phyloP scores from a whole-genome alignment of 2,113 vertebrate genomes.

The Acanthisitta chloris region DNA sequence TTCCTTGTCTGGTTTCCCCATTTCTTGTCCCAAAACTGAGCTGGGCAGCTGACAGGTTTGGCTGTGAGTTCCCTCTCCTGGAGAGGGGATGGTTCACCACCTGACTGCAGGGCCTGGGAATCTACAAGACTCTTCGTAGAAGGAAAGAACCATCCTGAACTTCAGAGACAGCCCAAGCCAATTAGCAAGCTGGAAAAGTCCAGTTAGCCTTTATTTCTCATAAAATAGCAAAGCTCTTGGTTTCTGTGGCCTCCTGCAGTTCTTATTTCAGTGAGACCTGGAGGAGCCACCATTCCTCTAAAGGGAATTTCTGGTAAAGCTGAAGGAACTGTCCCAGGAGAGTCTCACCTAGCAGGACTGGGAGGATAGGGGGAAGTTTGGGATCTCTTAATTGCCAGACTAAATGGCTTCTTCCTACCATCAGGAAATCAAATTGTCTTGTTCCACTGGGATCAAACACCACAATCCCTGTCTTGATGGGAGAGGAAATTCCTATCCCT shows the following conservation, averaged over 20 bases:
- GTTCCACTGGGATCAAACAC: background rate
- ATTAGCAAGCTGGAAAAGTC: background rate
- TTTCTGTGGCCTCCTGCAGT: background rate
- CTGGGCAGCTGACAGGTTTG: background rate
- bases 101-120: background rate
- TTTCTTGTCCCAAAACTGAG: background rate
- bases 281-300: background rate
- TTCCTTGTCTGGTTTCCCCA: background rate
- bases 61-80: fast-evolving
- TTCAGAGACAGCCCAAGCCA: background rate
- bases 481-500: background rate
- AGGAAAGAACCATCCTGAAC: background rate
- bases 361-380: background rate
- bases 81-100: background rate
- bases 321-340: background rate
- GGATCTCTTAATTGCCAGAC: background rate
- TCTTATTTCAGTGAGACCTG: background rate
- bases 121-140: background rate
- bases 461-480: background rate
- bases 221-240: background rate
- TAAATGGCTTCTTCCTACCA: background rate
- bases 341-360: background rate
- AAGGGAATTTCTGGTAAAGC: background rate
- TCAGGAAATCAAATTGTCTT: background rate
- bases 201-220: background rate